Percentiles rank a stretch among this genome's conserved stretches.
phyloP scores from a whole-genome alignment of 2,113 vertebrate species.

The Odocoileus virginianus region DNA sequence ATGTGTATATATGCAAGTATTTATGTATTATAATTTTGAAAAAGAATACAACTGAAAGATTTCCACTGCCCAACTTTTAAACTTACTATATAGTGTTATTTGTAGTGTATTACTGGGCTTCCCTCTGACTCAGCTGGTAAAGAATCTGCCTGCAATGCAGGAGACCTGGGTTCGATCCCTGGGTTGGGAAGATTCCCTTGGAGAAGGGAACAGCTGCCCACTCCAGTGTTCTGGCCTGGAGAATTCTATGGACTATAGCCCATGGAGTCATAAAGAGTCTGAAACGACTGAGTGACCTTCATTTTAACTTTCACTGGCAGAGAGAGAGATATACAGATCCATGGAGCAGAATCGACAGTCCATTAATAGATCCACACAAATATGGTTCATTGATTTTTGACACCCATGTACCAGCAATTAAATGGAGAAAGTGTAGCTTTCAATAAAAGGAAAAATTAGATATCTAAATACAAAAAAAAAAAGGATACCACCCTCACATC shows the following conservation, averaged over 20 bases:
- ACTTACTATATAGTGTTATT: neutral
- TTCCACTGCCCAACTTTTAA: neutral
- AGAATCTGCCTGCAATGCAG: neutral
- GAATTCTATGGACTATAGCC: neutral
- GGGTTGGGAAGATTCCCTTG: neutral
- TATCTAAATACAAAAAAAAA: neutral
- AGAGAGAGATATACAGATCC: neutral
- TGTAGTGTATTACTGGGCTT: neutral
- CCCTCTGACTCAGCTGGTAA: neutral
- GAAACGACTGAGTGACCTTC: neutral
- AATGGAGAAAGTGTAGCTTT: neutral
- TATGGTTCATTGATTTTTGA: neutral
- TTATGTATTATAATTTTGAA: neutral
- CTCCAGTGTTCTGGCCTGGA: neutral
- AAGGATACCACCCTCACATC: neutral
- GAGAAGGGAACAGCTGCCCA: neutral
- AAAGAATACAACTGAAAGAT: neutral
- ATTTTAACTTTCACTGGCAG: neutral
- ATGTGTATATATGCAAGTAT: neutral
- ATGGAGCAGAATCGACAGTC: neutral
- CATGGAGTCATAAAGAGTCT: fast-evolving
- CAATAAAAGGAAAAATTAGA: neutral
- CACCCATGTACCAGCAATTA: neutral
- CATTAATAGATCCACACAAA: neutral
- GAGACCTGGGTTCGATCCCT: neutral